Conservation (phyloP, 2,113 vertebrate genomes). For the Delphinapterus leucas region DNA sequence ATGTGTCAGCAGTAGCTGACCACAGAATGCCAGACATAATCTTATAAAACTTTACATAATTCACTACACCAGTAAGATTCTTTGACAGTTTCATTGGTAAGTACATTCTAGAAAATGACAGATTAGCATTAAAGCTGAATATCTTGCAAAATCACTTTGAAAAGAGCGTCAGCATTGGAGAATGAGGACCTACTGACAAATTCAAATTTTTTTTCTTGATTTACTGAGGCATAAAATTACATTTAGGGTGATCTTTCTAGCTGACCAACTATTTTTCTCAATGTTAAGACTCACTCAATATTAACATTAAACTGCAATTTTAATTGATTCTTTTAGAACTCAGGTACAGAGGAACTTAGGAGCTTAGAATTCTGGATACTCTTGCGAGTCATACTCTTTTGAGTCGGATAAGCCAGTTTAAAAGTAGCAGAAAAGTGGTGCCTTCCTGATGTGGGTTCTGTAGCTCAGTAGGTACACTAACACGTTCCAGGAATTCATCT, state of each 20-base stretch:
- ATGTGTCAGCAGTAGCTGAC: neutral
- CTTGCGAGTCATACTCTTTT: neutral
- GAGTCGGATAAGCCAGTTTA: neutral
- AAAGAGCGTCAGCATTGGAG: constrained; percentile 18
- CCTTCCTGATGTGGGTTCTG: neutral
- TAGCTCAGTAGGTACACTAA: neutral
- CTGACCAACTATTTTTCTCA: neutral
- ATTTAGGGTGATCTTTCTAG: neutral
- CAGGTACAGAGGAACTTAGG: neutral
- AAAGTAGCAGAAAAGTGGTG: neutral
- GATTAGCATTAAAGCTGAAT: constrained; percentile 51
- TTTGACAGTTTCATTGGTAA: constrained; percentile 3
- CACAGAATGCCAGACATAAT: neutral
- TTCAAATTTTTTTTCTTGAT: neutral
- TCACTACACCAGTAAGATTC: neutral
- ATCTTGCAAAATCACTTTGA: constrained; percentile 55
- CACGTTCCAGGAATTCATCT: neutral
- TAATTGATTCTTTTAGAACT: neutral
- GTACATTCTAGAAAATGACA: constrained; percentile 21
- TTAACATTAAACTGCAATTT: neutral
- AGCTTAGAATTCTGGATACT: neutral
- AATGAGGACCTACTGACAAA: neutral
- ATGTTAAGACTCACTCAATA: neutral
- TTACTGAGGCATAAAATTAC: neutral
- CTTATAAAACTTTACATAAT: neutral